Evolutionary conservation across 2,797 vertebrate species (phyloP).

Genomic region (Eulemur albifrons): DNA sequence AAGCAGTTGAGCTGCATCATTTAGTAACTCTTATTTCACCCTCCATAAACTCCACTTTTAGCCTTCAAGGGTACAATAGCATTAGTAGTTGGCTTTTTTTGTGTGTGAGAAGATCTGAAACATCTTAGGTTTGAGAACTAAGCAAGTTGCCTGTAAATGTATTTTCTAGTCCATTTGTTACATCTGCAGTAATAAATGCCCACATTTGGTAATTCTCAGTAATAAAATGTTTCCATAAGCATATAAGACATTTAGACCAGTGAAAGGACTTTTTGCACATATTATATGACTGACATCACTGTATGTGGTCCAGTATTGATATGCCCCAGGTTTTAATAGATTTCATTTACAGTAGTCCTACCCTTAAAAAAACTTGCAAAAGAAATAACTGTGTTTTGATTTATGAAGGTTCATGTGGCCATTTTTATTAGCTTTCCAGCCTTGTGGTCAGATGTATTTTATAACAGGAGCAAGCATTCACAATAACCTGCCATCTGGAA

Average conservation of each 20-base stretch:
- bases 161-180: constrained; percentile 64
- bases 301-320: neutral
- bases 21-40: constrained; percentile 75
- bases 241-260: neutral
- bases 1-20: constrained; percentile 57
- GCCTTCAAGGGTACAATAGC: neutral
- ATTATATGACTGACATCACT: neutral
- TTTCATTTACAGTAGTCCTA: neutral
- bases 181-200: constrained; percentile 49
- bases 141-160: constrained; percentile 25
- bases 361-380: neutral
- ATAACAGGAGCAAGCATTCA: neutral
- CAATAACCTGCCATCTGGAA: constrained; percentile 4
- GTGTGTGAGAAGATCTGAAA: constrained; percentile 35
- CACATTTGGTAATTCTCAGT: neutral
- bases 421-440: constrained; percentile 57
- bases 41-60: constrained; percentile 65
- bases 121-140: constrained; percentile 51
- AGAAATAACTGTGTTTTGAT: constrained; percentile 52
- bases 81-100: neutral
- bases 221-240: constrained; percentile 36
- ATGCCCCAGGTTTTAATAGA: neutral
- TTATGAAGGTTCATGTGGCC: constrained; percentile 23
- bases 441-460: constrained; percentile 22
- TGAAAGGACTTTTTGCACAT: neutral